These are phyloP conservation scores for Marcusenius ussheri DNA, from an alignment of 2,113 vertebrate species.

Conservation along the genomic window DNA sequence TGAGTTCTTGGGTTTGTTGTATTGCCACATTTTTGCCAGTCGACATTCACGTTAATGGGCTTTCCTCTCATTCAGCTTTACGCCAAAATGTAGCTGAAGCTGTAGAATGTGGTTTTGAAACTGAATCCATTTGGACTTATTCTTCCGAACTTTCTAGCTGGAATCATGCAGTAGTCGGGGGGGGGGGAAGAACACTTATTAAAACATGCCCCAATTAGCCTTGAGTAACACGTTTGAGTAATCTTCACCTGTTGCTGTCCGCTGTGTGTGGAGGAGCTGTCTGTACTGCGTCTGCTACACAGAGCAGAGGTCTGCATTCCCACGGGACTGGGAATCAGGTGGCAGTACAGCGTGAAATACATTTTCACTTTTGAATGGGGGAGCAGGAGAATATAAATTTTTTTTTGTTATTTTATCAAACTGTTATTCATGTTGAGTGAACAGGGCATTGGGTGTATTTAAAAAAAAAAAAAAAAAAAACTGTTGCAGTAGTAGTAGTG, in stretches of 20 bases:
- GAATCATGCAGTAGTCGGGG: background rate
- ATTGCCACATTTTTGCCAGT: background rate
- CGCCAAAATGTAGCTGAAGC: background rate
- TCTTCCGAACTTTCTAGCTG: background rate
- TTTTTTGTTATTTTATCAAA: no score
- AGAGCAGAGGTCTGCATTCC: background rate
- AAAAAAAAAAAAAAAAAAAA: no score
- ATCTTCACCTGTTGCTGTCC: background rate
- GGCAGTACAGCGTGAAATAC: no score
- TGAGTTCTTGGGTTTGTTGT: background rate
- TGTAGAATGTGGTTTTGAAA: background rate
- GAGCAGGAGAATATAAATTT: background rate
- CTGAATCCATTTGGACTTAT: background rate
- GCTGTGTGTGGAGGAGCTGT: background rate
- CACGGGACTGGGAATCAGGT: accelerated
- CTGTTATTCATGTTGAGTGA: no score
- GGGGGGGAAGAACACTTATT: background rate
- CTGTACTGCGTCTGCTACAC: background rate
- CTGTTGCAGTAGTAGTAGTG: no score
- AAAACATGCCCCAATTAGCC: background rate
- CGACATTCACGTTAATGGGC: background rate
- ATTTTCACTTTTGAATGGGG: background rate
- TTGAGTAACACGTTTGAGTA: background rate
- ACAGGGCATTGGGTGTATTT: no score
- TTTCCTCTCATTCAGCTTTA: background rate